Base-by-base conservation (phyloP, 2,888 invertebrate genomes). In the Penaeus monodon region DNA sequence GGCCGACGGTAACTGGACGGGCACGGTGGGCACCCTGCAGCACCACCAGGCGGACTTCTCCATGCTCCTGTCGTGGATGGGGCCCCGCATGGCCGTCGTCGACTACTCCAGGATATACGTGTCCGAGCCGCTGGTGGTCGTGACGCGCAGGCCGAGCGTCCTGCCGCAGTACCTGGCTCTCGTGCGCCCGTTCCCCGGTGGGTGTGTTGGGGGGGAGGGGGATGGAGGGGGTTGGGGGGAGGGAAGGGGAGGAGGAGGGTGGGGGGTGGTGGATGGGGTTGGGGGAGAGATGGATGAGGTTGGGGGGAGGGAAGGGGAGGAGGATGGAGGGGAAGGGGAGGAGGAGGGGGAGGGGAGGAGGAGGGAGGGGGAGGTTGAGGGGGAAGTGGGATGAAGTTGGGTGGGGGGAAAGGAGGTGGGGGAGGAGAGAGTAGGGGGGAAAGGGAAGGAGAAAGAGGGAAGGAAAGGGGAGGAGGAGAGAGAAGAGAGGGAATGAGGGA, bases 21-120 rank as follows among this genome's bases (percentile, higher is more conserved):
- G 89, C 14, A 85, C 85, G 24, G 88, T 89, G 49, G 89, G 89
- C 8, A 85, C 85, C 12, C 70, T 89, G 33, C 89, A 88, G 70
- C 89, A 85, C 83, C 65, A 88, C 27, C 33, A 65, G 64, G 89
- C 89, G 1, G 89, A 89, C 88, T 88, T 88, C 80, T 85, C 88
- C n/a, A 79, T 88, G 78, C 29, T 88, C 20, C 76, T 89, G 57
- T 82, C 89, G 24, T 85, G 81, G 82, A 33, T 85, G 57, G 38
- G 29, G 4, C 78, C 86, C 6, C 77, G 89, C n/a, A 44, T 85
- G 64, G 68, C 57, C 7, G 81, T 63, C 29, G 83, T 89, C 14
- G 88, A 88, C 79, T 89, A 83, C 80, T 76, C 88, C 2, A 81
- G 87, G 14, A 65, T 81, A 0, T 88, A 89, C 65, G 44, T 80